phyloP scores from a whole-genome alignment of 2,797 vertebrate genomes.

The Xiphophorus birchmanni region DNA sequence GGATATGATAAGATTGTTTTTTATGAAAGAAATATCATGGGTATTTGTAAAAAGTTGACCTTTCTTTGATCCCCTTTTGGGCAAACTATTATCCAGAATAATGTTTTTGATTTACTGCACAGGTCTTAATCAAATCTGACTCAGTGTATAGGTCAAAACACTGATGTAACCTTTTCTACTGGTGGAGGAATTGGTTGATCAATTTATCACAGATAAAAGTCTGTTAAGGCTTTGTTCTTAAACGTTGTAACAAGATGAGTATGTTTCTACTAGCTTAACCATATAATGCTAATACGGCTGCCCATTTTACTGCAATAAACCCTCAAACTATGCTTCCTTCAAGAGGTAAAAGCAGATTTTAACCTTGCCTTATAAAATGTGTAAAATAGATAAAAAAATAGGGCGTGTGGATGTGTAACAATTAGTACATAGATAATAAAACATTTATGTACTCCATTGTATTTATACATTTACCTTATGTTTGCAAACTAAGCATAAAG shows the following conservation, averaged over 20 bases:
- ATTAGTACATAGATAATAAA: not conserved
- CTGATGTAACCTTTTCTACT: slow-evolving; percentile 1
- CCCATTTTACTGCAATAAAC: not conserved
- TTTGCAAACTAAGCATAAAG: not conserved
- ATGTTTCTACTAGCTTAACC: not conserved
- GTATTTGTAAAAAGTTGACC: not conserved
- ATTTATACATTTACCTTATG: not conserved
- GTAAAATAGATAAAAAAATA: not conserved
- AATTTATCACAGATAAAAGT: not conserved
- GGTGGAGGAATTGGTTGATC: not conserved
- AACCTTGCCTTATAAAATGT: no score
- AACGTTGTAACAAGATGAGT: not conserved
- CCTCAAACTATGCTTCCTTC: not conserved
- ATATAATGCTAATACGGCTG: not conserved
- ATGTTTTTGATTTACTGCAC: not conserved
- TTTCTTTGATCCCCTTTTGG: not conserved
- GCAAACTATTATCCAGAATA: not conserved
- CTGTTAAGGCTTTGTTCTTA: not conserved
- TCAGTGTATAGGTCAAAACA: slow-evolving; percentile 1
- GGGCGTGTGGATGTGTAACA: no score
- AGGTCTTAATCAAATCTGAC: not conserved
- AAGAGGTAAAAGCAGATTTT: not conserved
- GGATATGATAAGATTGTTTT: not conserved
- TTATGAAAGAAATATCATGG: not conserved
- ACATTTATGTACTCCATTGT: not conserved